Evolutionary conservation across 2,888 invertebrate species (phyloP).

Genomic region (Nebria salina): DNA sequence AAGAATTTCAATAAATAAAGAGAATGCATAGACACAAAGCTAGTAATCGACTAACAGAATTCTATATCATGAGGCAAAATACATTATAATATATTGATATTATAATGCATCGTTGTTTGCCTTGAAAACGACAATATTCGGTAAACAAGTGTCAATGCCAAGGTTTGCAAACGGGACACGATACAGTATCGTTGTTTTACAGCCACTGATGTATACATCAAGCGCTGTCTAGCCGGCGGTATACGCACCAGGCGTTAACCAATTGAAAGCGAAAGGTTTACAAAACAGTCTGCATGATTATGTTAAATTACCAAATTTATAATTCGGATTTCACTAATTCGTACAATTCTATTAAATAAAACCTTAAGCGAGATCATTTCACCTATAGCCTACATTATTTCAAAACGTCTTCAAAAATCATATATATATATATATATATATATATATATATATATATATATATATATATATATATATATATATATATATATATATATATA

Average conservation of each 20-base stretch:
- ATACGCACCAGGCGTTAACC: conserved; percentile 18
- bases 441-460: background rate
- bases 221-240: conserved; percentile 29
- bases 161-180: conserved; percentile 20
- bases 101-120: conserved; percentile 43
- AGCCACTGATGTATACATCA: conserved; percentile 24
- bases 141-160: conserved; percentile 45
- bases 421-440: conserved; percentile 3
- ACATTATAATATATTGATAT: conserved; percentile 28
- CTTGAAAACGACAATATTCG: conserved; percentile 25
- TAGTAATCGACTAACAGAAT: background rate
- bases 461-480: too few relatives aligned
- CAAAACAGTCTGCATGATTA: background rate
- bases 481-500: too few relatives aligned
- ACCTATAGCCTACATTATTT: too few relatives aligned
- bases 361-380: too few relatives aligned
- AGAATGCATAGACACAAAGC: too few relatives aligned
- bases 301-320: too few relatives aligned
- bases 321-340: too few relatives aligned
- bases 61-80: background rate
- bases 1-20: too few relatives aligned
- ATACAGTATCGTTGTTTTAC: conserved; percentile 20
- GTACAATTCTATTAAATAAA: too few relatives aligned
- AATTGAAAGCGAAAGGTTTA: conserved; percentile 35
- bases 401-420: background rate